A percentile compares a stretch with the other conserved stretches of the same genome.
These are phyloP conservation scores for Leptopilina clavipes DNA, from an alignment of 1,140 invertebrate genomes.

Conservation along the genomic window DNA sequence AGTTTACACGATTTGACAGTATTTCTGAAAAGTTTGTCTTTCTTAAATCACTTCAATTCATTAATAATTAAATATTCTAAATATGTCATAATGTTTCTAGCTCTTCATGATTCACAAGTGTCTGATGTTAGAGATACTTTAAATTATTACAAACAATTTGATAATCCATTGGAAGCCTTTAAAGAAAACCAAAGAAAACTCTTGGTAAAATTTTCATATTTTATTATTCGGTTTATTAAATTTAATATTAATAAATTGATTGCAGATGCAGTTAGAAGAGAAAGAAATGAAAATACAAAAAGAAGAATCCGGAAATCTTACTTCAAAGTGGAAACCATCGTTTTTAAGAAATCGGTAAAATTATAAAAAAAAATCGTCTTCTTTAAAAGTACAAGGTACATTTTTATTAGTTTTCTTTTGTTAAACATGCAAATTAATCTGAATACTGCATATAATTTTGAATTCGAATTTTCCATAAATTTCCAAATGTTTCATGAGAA, in stretches of 20 bases:
- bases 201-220: constrained; percentile 69
- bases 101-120: constrained; percentile 82
- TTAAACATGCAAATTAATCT: no score
- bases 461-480: no score
- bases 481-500: no score
- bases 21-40: constrained; percentile 94
- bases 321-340: constrained; percentile 66
- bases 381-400: no score
- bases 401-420: no score
- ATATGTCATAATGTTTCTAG: no score
- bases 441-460: no score
- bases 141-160: constrained; percentile 93
- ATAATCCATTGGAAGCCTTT: constrained; percentile 94
- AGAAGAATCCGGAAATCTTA: constrained; percentile 59
- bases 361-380: constrained; percentile 40
- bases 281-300: constrained; percentile 63
- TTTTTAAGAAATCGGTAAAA: constrained; percentile 64
- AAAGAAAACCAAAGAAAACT: constrained; percentile 89
- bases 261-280: constrained; percentile 66
- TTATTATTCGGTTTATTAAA: no score
- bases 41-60: constrained; percentile 44
- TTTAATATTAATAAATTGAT: no score
- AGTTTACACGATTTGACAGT: constrained; percentile 92
- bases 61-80: constrained; percentile 34
- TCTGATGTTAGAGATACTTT: constrained; percentile 96